Percentiles rank a stretch among this genome's conserved stretches.
These are phyloP conservation scores for Loris lydekkerianus DNA, from an alignment of 2,797 vertebrate species.

Conservation along the genomic window DNA sequence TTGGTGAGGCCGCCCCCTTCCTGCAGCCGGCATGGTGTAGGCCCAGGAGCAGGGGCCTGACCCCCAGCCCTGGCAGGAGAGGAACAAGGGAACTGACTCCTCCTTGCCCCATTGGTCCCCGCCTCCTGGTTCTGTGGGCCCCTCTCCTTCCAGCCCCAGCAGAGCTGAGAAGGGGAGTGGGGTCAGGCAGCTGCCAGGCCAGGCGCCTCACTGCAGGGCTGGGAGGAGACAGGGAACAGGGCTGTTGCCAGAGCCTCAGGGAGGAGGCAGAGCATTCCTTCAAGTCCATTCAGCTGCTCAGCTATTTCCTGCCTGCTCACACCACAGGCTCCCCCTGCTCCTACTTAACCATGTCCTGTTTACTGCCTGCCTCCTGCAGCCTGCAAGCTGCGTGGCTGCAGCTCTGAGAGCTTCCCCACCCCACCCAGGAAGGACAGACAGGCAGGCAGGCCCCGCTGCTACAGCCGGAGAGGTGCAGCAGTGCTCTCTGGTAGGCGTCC, in stretches of 20 bases:
- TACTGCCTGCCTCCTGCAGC: constrained; percentile 80
- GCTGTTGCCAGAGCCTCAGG: not conserved
- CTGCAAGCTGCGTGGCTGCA: constrained; percentile 58
- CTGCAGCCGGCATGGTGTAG: not conserved
- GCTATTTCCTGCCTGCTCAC: constrained; percentile 90
- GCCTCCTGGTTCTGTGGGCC: not conserved
- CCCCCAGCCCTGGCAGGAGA: not conserved
- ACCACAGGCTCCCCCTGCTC: constrained; percentile 87
- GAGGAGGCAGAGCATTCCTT: constrained; percentile 81
- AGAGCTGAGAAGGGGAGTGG: not conserved
- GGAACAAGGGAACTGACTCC: not conserved
- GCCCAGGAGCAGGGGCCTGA: not conserved
- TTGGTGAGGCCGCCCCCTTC: not conserved
- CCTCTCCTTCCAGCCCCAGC: not conserved
- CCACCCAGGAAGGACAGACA: not conserved
- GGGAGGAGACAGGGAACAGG: not conserved
- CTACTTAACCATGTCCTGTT: constrained; percentile 91
- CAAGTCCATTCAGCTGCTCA: constrained; percentile 86
- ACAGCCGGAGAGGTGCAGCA: not conserved
- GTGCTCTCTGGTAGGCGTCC: not conserved
- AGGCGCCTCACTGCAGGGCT: not conserved
- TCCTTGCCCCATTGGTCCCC: not conserved
- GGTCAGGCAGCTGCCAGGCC: not conserved
- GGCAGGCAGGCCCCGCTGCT: not conserved
- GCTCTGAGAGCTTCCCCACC: not conserved